A percentile compares a stretch with the other conserved stretches of the same genome.
Evolutionary conservation across 2,888 invertebrate genomes (phyloP).

Genomic region (Eubasilissa splendida): DNA sequence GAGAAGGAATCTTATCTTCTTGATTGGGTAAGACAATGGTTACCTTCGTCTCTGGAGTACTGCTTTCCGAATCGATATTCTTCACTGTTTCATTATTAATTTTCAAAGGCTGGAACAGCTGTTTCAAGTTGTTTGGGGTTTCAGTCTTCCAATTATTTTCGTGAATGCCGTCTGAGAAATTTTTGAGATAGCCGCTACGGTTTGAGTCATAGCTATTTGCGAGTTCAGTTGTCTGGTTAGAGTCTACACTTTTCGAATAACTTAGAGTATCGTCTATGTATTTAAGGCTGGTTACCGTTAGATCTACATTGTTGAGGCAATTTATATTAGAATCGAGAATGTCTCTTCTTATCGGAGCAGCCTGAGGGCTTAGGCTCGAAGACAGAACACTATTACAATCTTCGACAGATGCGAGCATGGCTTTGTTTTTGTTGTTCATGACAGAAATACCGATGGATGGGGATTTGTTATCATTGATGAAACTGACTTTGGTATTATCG

Average conservation of each 20-base stretch:
- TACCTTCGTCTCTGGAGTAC: constrained; percentile 17
- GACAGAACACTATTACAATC: constrained; percentile 70
- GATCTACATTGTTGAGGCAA: constrained; percentile 67
- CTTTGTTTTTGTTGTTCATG: constrained; percentile 66
- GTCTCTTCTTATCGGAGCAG: constrained; percentile 64
- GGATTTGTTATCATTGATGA: constrained; percentile 38
- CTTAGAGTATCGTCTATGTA: constrained; percentile 76
- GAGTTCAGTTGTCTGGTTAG: constrained; percentile 69
- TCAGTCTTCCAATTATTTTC: constrained; percentile 50
- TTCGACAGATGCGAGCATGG: constrained; percentile 72
- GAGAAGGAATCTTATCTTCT: constrained; percentile 12
- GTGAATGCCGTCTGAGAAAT: constrained; percentile 68
- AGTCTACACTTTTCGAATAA: constrained; percentile 70
- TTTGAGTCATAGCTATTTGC: constrained; percentile 70
- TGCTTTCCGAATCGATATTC: constrained; percentile 27
- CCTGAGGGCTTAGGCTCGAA: constrained; percentile 69
- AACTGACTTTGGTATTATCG: constrained; percentile 32
- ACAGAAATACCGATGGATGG: constrained; percentile 57
- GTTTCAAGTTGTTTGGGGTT: constrained; percentile 50
- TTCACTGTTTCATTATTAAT: constrained; percentile 40
- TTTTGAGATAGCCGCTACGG: constrained; percentile 67
- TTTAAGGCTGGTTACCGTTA: constrained; percentile 74
- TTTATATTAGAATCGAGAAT: constrained; percentile 70
- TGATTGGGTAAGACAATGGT: constrained; percentile 13
- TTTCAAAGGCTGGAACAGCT: constrained; percentile 52